Percentiles rank a stretch among this genome's conserved stretches.
These are phyloP conservation scores for Amorpha juglandis DNA, from an alignment of 2,888 invertebrate species.

Conservation along the genomic window DNA sequence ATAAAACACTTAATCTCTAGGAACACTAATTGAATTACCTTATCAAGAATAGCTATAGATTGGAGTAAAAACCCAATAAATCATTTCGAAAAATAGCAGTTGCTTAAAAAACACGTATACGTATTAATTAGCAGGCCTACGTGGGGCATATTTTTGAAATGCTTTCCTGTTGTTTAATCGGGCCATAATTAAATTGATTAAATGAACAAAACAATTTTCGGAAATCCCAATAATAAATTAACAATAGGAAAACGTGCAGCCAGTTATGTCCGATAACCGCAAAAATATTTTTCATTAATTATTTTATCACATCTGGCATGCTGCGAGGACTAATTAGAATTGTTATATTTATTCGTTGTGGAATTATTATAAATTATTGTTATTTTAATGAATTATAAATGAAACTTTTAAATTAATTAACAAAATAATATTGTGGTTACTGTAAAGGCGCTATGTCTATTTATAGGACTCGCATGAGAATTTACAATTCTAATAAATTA, in stretches of 20 bases:
- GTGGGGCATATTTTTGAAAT: too few relatives aligned
- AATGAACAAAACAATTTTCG: conserved; percentile 40
- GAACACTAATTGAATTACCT: too few relatives aligned
- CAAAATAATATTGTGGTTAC: neutral
- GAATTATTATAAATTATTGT: neutral
- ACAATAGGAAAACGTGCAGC: conserved; percentile 43
- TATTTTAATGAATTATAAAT: neutral
- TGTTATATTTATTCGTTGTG: conserved; percentile 30
- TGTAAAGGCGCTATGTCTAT: neutral
- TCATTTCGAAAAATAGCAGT: too few relatives aligned
- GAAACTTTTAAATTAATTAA: neutral
- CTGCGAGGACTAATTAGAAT: conserved; percentile 35
- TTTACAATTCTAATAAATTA: neutral
- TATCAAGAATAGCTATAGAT: too few relatives aligned
- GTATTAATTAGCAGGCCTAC: too few relatives aligned
- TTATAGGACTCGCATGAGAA: neutral
- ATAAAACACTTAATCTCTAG: too few relatives aligned
- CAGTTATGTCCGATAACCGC: conserved; percentile 44
- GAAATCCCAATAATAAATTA: conserved; percentile 39
- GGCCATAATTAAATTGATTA: conserved; percentile 1
- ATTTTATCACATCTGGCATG: conserved; percentile 44
- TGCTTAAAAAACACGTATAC: too few relatives aligned
- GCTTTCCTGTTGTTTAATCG: neutral
- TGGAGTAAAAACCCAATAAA: too few relatives aligned
- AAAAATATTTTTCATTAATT: conserved; percentile 40